Evolutionary conservation across 2,113 vertebrate genomes (phyloP), one percentile per base, ranked within the genome.

Genomic region (Otis tarda): DNA sequence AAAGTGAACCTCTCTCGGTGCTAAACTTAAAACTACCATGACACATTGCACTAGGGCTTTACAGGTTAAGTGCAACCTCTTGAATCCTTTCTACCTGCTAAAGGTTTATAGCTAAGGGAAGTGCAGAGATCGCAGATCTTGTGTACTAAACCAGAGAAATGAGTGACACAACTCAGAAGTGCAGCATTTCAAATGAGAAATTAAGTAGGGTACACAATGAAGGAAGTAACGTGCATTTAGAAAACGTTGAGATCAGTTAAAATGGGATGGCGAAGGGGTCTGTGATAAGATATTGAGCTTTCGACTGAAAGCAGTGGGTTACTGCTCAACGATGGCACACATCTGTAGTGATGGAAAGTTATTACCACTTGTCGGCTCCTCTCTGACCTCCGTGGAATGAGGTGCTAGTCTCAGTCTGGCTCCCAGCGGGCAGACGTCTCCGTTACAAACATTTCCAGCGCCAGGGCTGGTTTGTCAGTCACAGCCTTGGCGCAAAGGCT

Each of bases 311-410:
- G 73, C 77, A 60, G 43, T 2, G 57, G 49, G 55, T 79, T 83
- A 4, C 8, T 33, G 57, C 83, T 90, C 69, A 43, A 49, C 23
- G 67, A 4, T 7, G 74, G 69, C 83, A 61, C 68, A 31, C 16
- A 6, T 12, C 82, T 33, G 90, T 33, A 65, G 73, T 10, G 47
- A 20, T 63, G 77, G 81, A 21, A 47, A 71, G 49, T 53, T 60
- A 53, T 95, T 93, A 43, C 25, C 64, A 2, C 70, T 14, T 52
- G 70, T 33, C 90, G 92, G 80, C 90, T 78, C 59, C 91, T 50
- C 71, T 57, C 45, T 93, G 96, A 91, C 87, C 89, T 75, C 71
- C 16, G 43, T 14, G 76, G 33, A 81, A 83, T 85, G 78, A 94
- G 91, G 49, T 64, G 81, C 70, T 52, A 6, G 41, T 73, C 84